Percentiles rank a stretch among this genome's conserved stretches.
Conservation (phyloP, 2,113 vertebrate species). For the Carettochelys insculpta region DNA sequence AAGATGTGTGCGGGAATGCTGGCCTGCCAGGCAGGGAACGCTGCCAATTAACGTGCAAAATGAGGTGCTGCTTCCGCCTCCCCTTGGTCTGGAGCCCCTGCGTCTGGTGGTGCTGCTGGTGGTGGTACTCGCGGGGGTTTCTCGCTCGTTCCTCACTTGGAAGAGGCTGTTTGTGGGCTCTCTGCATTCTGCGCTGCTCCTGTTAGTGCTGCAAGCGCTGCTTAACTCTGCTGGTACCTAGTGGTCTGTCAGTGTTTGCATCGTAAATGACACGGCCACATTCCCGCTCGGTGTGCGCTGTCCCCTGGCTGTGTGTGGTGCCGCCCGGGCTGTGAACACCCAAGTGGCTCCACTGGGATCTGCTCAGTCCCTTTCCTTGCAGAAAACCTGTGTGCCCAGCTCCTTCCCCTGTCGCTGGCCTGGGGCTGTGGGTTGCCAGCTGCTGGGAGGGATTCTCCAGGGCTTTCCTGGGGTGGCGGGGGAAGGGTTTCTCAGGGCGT, state of each 20-base stretch:
- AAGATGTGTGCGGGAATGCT: background rate
- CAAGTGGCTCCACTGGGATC: constrained; percentile 53
- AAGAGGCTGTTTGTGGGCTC: constrained; percentile 65
- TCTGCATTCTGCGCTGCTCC: constrained; percentile 62
- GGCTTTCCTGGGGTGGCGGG: background rate
- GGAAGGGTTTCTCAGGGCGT: background rate
- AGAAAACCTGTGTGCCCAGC: background rate
- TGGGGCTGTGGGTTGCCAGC: background rate
- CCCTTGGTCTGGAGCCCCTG: constrained; percentile 13
- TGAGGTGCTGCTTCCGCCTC: constrained; percentile 18
- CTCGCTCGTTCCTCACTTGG: constrained; percentile 58
- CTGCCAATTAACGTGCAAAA: background rate
- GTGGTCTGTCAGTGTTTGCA: constrained; percentile 70
- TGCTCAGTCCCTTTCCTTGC: background rate
- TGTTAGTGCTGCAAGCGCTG: constrained; percentile 64
- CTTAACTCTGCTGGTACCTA: constrained; percentile 69
- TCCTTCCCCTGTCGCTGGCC: background rate
- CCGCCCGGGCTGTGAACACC: constrained; percentile 55
- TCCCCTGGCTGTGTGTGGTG: constrained; percentile 68
- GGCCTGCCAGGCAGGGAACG: constrained; percentile 17
- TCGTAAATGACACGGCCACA: constrained; percentile 70
- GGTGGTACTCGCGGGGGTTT: too few species aligned
- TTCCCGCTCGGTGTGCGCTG: constrained; percentile 67
- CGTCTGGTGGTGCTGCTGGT: too few species aligned
- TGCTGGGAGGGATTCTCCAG: background rate